Base-by-base conservation (phyloP, 64 coral and sea anemone species). In the Stichodactyla mertensii region DNA sequence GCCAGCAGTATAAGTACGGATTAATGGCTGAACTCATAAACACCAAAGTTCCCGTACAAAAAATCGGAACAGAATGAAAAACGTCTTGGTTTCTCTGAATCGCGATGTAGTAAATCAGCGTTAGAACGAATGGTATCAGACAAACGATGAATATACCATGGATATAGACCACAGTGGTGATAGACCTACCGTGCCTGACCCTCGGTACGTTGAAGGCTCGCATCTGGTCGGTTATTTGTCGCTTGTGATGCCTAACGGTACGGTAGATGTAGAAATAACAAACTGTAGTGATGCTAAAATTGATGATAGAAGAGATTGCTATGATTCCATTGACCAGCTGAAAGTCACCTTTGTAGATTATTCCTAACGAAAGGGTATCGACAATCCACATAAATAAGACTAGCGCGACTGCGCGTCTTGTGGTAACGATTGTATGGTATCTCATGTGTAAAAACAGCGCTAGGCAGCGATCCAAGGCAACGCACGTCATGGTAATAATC, bases 1-100 rank as follows among this genome's bases (percentile, higher is more conserved):
- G 78, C 78, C 78, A 81, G 12, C 78, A 81, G 10, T 81, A 81
- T 55, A 81, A 54, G 51, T 81, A 81, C 54, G 78, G 78, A 81
- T 81, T 81, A 20, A 55, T 55, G 16, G 78, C 53, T 12, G 78
- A 81, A 52, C 53, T 81, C 15, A 54, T 7, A 22, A 53, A 54
- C 52, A 81, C 52, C 51, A 81, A 20, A 11, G 78, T 81, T 53
- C 52, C 78, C n/a, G 78, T 81, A 52, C 78, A 81, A 53, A 81
- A 81, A 19, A 81, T 28, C 5, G 36, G 16, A 22, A 52, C 19
- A 20, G 78, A 53, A 52, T 81, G 7, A 81, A 20, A 52, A 20
- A 81, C 78, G 52, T 19, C 15, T 0, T 81, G 4, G 16, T 55
- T 55, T 52, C 19, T 12, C 6, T 10, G 15, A 55, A 20, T 55